phyloP scores from a whole-genome alignment of 2,113 vertebrate genomes.

The Falco punctatus region DNA sequence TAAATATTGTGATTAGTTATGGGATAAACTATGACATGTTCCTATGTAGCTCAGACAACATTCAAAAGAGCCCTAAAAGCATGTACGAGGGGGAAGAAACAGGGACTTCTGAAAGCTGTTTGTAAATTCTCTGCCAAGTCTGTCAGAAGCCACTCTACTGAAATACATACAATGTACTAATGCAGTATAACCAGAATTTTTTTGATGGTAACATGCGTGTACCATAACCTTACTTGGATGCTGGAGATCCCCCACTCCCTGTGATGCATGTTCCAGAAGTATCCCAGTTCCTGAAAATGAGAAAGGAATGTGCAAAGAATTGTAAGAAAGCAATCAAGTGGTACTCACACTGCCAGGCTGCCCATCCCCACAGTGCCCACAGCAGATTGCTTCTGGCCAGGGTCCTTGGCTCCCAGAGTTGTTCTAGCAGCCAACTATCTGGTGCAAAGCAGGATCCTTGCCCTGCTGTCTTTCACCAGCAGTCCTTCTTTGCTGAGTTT shows the following conservation, averaged over 20 bases:
- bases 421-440: neutral
- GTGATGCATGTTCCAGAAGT: neutral
- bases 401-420: neutral
- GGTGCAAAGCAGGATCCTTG: neutral
- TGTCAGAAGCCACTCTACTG: neutral
- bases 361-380: neutral
- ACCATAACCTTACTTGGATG: neutral
- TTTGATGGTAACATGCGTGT: neutral
- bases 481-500: neutral
- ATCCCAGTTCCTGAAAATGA: neutral
- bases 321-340: neutral
- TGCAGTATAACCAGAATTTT: neutral
- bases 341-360: neutral
- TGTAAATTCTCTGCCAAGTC: constrained; percentile 45
- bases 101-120: constrained; percentile 19
- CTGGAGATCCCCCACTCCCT: neutral
- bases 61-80: constrained; percentile 24
- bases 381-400: neutral
- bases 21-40: constrained; percentile 19
- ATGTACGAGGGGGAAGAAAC: constrained; percentile 20
- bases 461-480: neutral
- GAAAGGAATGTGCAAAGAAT: neutral
- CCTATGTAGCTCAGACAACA: neutral
- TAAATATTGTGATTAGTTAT: constrained; percentile 1
- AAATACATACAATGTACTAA: neutral